Evolutionary conservation across 2,888 invertebrate genomes (phyloP), one percentile per base, ranked within the genome.

Genomic region (Volucella zonaria): DNA sequence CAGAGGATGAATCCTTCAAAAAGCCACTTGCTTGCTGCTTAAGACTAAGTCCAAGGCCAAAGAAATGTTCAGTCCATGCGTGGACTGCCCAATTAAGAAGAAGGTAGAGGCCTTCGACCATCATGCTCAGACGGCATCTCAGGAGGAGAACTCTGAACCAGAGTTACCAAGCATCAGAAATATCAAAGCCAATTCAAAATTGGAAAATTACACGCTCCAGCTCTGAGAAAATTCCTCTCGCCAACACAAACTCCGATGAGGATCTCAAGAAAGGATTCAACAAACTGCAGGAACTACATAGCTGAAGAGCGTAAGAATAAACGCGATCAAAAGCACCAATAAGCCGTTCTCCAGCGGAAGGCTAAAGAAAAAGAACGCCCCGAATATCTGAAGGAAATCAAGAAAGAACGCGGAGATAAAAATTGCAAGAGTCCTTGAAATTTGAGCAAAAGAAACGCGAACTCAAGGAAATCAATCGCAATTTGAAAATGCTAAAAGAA

Each of bases 61-160:
- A 87, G 92, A 91, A 82, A 79, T 92, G 10, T 92, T 92, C 67
- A 92, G 91, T 90, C 94, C 94, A 1, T 94, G 93, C 79, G 92
- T 93, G 8, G 93, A 93, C 79, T 94, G 94, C 87, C 93, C 94
- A 0, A 93, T 94, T 4, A 94, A 94, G 88, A 93, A 93, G 88
- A 93, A 93, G 49, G 94, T 94, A 0, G 93, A 94, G 87, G 94
- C 94, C 0, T 94, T 94, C 86, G 94, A 94, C 87, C 92, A 92
- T 86, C 90, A 89, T 3, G 91, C 90, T 1, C 87, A 86, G 31
- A 88, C 88, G 1, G 87, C 88, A 14, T 73, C 77, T 8, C 87
- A 77, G 2, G 88, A n/a, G n/a, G n/a, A 18, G 1, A 89, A 89
- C 81, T 56, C 86, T 1, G 87, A 88, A 67, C 87, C 88, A 31